Evolutionary conservation across 1,140 invertebrate species (phyloP).

Genomic region (Drosophila repletoides): DNA sequence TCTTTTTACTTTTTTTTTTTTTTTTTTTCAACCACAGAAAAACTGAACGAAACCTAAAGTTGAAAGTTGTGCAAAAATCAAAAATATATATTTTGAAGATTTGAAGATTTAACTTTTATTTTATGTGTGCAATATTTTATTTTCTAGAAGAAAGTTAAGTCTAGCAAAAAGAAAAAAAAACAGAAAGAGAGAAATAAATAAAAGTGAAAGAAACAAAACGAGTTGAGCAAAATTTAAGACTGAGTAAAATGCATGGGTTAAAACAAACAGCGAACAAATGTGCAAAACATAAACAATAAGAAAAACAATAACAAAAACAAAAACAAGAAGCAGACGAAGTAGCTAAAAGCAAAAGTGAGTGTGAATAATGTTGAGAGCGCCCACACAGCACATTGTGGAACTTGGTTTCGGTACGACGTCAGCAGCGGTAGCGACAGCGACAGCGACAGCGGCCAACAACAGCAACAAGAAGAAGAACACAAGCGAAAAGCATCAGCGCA

Average conservation of each 20-base stretch:
- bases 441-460: constrained; percentile 31
- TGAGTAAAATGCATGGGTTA: constrained; percentile 30
- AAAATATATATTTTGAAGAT: constrained; percentile 23
- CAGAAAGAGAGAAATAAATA: too few relatives aligned
- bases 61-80: constrained; percentile 35
- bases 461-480: constrained; percentile 14
- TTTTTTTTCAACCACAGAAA: constrained; percentile 14
- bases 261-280: constrained; percentile 22
- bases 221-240: constrained; percentile 36
- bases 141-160: constrained; percentile 50
- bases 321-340: constrained; percentile 23
- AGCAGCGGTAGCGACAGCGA: constrained; percentile 24
- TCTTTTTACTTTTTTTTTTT: neutral
- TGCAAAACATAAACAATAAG: constrained; percentile 31
- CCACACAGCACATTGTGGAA: constrained; percentile 77
- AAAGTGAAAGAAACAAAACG: constrained; percentile 32
- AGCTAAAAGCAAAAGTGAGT: constrained; percentile 64
- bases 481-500: constrained; percentile 37
- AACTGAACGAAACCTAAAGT: constrained; percentile 19
- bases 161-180: constrained; percentile 23
- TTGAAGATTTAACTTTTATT: constrained; percentile 24
- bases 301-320: constrained; percentile 29
- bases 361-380: constrained; percentile 80
- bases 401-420: constrained; percentile 64
- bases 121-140: constrained; percentile 19